A percentile compares a stretch with the other conserved stretches of the same genome.
These are phyloP conservation scores for Macrophya alboannulata DNA, from an alignment of 2,888 invertebrate genomes.

Conservation along the genomic window DNA sequence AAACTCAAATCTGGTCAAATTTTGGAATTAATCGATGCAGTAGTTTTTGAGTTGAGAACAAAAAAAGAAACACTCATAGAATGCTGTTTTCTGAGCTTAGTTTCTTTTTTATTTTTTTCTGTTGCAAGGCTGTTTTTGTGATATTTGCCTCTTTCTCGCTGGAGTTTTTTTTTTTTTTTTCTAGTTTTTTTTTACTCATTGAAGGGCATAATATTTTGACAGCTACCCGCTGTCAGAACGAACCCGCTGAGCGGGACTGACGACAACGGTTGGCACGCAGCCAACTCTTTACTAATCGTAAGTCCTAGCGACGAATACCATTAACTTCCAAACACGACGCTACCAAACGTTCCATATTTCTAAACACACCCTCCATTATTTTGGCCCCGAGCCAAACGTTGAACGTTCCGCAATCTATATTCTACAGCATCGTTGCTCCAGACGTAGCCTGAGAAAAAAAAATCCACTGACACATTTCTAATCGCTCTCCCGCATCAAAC, in stretches of 20 bases:
- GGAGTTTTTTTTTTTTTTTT: background rate
- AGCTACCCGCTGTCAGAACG: background rate
- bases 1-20: background rate
- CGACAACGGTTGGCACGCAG: constrained; percentile 3
- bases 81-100: too few relatives aligned
- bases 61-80: background rate
- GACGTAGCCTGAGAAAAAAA: background rate
- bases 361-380: background rate
- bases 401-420: background rate
- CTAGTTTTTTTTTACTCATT: too few relatives aligned
- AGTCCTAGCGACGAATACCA: background rate
- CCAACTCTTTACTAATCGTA: constrained; percentile 28
- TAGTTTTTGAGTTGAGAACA: background rate
- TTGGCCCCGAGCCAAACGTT: background rate
- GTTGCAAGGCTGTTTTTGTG: background rate
- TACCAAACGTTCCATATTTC: constrained; percentile 28
- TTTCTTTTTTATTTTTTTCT: background rate
- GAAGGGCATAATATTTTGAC: constrained; percentile 26
- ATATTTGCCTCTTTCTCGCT: background rate
- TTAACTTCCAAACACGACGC: constrained; percentile 23
- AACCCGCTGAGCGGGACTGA: background rate
- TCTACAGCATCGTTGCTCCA: background rate
- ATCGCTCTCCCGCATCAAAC: background rate
- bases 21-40: background rate
- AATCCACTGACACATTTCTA: background rate